These are phyloP conservation scores for Carapus acus DNA, from an alignment of 2,797 vertebrate species.

Conservation along the genomic window DNA sequence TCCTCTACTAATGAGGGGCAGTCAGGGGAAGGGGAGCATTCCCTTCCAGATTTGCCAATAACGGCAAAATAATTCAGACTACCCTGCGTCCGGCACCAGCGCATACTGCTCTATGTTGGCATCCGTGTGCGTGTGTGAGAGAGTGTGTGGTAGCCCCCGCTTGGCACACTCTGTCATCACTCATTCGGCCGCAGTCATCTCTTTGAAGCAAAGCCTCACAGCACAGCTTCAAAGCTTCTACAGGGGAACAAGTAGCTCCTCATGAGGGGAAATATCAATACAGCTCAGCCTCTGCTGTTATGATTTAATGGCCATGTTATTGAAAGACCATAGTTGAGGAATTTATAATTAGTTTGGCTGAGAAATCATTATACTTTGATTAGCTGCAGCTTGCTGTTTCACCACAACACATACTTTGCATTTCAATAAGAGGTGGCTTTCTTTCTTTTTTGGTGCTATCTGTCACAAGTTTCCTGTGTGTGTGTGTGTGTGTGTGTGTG, in stretches of 20 bases:
- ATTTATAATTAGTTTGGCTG: slow-evolving; percentile 63
- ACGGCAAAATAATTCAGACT: too few relatives aligned
- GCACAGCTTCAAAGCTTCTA: slow-evolving; percentile 63
- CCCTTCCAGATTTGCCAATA: too few relatives aligned
- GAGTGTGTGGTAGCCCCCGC: slow-evolving; percentile 2
- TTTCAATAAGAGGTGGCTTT: slow-evolving; percentile 35
- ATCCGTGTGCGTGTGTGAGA: not conserved
- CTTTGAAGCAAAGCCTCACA: slow-evolving; percentile 69
- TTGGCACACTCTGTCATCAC: slow-evolving; percentile 24
- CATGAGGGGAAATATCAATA: slow-evolving; percentile 70
- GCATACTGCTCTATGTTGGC: slow-evolving; percentile 8
- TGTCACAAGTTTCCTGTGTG: slow-evolving; percentile 3
- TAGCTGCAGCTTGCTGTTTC: slow-evolving; percentile 55
- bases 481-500: slow-evolving; percentile 10
- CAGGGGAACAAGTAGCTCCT: slow-evolving; percentile 49
- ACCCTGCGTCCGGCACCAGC: not conserved
- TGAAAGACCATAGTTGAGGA: slow-evolving; percentile 58
- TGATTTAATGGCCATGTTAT: slow-evolving; percentile 60
- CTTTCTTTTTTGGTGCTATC: too few relatives aligned
- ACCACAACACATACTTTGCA: slow-evolving; percentile 40
- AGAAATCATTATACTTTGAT: slow-evolving; percentile 62
- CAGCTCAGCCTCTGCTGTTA: slow-evolving; percentile 40
- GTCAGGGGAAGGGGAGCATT: too few relatives aligned
- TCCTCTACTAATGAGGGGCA: too few relatives aligned
- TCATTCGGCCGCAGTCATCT: slow-evolving; percentile 34